Evolutionary conservation across 2,888 invertebrate species (phyloP).

Genomic region (Quadroppia sp.): DNA sequence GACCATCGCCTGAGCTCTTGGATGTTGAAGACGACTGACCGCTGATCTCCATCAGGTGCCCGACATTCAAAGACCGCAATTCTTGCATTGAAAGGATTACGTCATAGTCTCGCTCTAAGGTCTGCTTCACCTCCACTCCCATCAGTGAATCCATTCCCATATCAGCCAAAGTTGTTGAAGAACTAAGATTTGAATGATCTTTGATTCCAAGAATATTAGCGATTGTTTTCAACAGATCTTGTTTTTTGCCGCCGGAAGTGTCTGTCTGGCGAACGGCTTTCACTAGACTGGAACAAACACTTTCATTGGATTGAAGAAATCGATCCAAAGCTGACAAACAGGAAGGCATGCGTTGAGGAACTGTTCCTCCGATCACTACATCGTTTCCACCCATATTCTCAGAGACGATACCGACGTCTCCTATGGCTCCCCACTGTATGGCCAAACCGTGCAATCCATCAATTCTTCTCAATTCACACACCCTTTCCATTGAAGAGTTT

Average conservation of each 20-base stretch:
- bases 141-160: constrained; percentile 97
- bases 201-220: constrained; percentile 88
- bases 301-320: constrained; percentile 75
- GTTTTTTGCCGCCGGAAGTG: constrained; percentile 57
- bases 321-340: constrained; percentile 81
- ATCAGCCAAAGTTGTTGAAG: constrained; percentile 76
- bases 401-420: constrained; percentile 88
- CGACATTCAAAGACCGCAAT: constrained; percentile 77
- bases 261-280: constrained; percentile 71
- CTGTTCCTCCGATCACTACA: constrained; percentile 86
- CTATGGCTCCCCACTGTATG: constrained; percentile 98
- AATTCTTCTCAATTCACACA: constrained; percentile 76
- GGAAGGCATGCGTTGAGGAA: constrained; percentile 92
- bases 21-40: constrained; percentile 50
- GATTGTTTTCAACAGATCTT: constrained; percentile 69
- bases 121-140: constrained; percentile 98
- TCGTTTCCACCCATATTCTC: constrained; percentile 84
- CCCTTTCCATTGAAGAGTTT: constrained; percentile 95
- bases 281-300: constrained; percentile 78
- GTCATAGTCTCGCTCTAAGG: constrained; percentile 86
- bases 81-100: constrained; percentile 83
- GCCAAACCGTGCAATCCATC: constrained; percentile 81
- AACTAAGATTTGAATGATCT: constrained; percentile 72
- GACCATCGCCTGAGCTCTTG: constrained; percentile 28
- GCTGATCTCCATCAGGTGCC: constrained; percentile 61